phyloP scores from a whole-genome alignment of 2,113 vertebrate genomes.

The Gopherus flavomarginatus region DNA sequence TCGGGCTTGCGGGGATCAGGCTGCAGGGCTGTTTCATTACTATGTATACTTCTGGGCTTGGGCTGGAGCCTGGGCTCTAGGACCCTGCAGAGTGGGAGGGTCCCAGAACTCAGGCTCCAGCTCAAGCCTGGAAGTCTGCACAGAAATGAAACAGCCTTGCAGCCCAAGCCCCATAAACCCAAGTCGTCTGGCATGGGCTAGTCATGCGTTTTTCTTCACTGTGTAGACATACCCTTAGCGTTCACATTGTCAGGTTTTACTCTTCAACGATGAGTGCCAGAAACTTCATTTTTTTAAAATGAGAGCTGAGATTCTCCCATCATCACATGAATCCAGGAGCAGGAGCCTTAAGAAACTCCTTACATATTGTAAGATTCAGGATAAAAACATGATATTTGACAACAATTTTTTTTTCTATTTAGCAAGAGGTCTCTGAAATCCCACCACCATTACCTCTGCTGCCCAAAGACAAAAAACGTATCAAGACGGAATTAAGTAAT shows the following conservation, averaged over 20 bases:
- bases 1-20: too few species aligned
- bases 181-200: neutral
- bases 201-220: neutral
- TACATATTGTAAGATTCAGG: neutral
- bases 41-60: neutral
- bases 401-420: neutral
- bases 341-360: neutral
- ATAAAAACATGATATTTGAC: slow-evolving; percentile 42
- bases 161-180: neutral
- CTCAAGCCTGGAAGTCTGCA: neutral
- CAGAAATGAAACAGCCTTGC: neutral
- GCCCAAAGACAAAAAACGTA: neutral
- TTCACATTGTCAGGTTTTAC: neutral
- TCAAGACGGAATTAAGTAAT: slow-evolving; percentile 7
- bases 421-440: slow-evolving; percentile 48
- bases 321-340: neutral
- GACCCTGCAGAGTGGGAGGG: neutral
- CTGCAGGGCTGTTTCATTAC: neutral
- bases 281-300: neutral
- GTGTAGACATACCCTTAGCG: neutral
- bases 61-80: neutral
- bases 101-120: neutral
- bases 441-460: slow-evolving; percentile 27
- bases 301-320: neutral
- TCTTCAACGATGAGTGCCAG: neutral